Evolutionary conservation across 2,113 vertebrate genomes (phyloP), one percentile per base, ranked within the genome.

Genomic region (Podilymbus podiceps): DNA sequence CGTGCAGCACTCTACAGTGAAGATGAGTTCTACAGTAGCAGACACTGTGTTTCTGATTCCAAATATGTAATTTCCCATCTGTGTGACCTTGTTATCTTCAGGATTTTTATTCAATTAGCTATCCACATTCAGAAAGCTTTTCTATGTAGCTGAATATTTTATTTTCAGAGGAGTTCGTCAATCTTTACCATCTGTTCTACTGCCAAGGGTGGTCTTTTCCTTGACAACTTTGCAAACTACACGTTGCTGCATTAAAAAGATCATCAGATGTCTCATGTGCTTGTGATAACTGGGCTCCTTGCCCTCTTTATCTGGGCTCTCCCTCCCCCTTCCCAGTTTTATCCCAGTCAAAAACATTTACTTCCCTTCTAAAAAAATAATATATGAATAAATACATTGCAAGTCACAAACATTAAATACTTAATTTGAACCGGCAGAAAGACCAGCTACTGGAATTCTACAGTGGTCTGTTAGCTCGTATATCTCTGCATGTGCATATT

Each of bases 391-490:
- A 94, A 96, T 94, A 95, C 18, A 47, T 31, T 59, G 40, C 15
- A 12, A 97, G 64, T 95, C 80, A 88, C 63, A 97, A 95, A 94
- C 79, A 91, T 92, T 72, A 95, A 94, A 88, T 88, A 69, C 88
- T 86, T 96, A 64, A 94, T 93, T 82, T 97, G 92, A 95, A 87
- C 47, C 15, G 49, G 79, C 94, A 93, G 89, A 95, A 96, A 72
- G 68, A 91, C 31, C 87, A 82, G 85, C 95, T 97, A 83, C 94
- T 1, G 9, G 90, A 96, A 95, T 93, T 93, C 88, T 87, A 27
- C 31, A 74, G 52, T 63, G 40, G 49, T 97, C 96, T 93, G 90
- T 95, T 93, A 93, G 80, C 82, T 95, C 58, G 2, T 64, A 87
- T 63, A 79, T 95, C 89, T 97, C 79, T 95, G 50, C 27, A 42